Evolutionary conservation across 2,888 invertebrate genomes (phyloP).

Genomic region (Chromoteleia sp.): DNA sequence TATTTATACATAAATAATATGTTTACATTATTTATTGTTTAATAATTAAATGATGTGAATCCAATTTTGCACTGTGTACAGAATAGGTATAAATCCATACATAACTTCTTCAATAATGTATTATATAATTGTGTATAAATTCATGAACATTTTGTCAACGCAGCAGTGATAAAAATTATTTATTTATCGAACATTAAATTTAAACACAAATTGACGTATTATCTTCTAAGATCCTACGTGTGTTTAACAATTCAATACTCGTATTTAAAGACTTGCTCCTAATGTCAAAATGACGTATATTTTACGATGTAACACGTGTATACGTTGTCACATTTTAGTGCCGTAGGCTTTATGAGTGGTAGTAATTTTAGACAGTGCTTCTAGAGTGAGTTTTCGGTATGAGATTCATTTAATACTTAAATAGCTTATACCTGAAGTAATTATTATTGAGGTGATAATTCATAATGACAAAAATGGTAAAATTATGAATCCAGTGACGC

Average conservation of each 20-base stretch:
- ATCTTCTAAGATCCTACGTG: not conserved
- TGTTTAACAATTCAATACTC: constrained; percentile 33
- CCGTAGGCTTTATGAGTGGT: constrained; percentile 18
- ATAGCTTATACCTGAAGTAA: constrained; percentile 1
- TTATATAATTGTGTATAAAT: too few relatives aligned
- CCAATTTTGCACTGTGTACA: too few relatives aligned
- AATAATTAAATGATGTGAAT: too few relatives aligned
- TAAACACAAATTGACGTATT: constrained; percentile 8
- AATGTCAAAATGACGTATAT: constrained; percentile 7
- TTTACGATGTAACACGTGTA: constrained; percentile 28
- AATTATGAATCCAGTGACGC: not conserved
- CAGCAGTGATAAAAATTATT: constrained; percentile 13
- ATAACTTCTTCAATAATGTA: too few relatives aligned
- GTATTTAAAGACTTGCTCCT: constrained; percentile 11
- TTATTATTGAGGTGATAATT: constrained; percentile 9
- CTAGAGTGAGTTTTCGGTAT: not conserved
- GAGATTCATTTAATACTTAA: not conserved
- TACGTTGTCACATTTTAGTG: constrained; percentile 15
- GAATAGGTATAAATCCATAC: too few relatives aligned
- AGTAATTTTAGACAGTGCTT: constrained; percentile 14
- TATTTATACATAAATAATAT: too few relatives aligned
- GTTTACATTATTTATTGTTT: too few relatives aligned
- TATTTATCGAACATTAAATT: constrained; percentile 12
- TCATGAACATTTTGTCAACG: too few relatives aligned
- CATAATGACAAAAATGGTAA: not conserved